phyloP scores from a whole-genome alignment of 2,113 vertebrate genomes.

The Mobula hypostoma region DNA sequence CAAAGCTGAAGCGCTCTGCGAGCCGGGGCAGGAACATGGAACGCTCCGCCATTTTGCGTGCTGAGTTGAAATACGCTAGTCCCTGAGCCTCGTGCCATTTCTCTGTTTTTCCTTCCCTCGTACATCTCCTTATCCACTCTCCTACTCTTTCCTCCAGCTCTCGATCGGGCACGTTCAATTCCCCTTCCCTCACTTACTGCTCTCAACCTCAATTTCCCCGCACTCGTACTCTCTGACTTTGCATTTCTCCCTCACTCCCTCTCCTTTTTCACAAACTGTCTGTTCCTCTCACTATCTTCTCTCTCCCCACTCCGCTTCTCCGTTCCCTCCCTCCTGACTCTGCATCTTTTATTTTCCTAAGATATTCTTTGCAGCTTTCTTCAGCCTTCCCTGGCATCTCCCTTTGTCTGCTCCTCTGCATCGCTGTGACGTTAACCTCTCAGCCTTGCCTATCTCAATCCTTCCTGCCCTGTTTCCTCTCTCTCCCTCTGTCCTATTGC shows the following conservation, averaged over 20 bases:
- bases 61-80: conserved; percentile 48
- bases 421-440: not conserved
- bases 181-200: not conserved
- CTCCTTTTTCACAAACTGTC: not conserved
- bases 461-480: not conserved
- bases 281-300: too few species aligned
- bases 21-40: conserved; percentile 71
- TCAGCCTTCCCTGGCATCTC: not conserved
- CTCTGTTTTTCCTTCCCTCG: conserved; percentile 46
- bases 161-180: not conserved
- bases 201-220: not conserved
- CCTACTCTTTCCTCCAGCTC: conserved; percentile 68
- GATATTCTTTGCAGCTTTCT: not conserved
- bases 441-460: not conserved
- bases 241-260: not conserved
- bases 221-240: not conserved
- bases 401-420: not conserved
- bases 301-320: not conserved
- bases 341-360: too few species aligned
- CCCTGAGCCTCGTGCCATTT: not conserved
- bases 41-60: conserved; percentile 86
- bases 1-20: conserved; percentile 65
- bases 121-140: conserved; percentile 63
- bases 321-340: not conserved
- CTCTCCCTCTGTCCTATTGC: not conserved